Percentiles rank a stretch among this genome's conserved stretches.
Evolutionary conservation across 2,113 vertebrate genomes (phyloP).

Genomic region (Pipra filicauda): DNA sequence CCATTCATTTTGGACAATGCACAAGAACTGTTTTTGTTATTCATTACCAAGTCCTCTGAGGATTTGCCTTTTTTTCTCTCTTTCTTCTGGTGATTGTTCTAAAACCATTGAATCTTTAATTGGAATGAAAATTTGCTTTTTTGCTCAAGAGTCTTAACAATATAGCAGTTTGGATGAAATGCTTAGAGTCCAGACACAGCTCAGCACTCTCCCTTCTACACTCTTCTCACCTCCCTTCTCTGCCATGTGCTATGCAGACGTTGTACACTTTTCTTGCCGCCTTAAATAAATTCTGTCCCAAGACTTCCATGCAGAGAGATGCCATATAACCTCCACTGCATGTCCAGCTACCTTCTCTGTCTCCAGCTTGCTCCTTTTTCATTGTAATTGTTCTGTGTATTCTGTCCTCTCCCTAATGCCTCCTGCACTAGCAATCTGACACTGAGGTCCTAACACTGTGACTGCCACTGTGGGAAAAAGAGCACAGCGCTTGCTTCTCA

Average conservation of each 20-base stretch:
- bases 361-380: background rate
- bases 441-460: background rate
- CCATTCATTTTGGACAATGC: constrained; percentile 17
- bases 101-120: constrained; percentile 56
- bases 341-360: background rate
- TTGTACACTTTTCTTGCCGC: background rate
- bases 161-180: constrained; percentile 40
- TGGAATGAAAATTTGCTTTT: constrained; percentile 55
- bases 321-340: background rate
- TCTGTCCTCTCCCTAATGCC: background rate
- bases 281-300: background rate
- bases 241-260: background rate
- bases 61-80: constrained; percentile 6
- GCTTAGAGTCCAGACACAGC: background rate
- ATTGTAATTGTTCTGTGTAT: fast-evolving
- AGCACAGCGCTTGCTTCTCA: background rate
- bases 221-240: background rate
- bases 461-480: background rate
- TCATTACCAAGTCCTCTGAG: constrained; percentile 51
- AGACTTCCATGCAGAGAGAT: background rate
- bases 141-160: constrained; percentile 60
- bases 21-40: constrained; percentile 28
- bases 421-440: background rate
- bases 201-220: background rate
- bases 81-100: constrained; percentile 52